Conservation (phyloP, 2,113 vertebrate genomes). For the Odontophorus gujanensis region DNA sequence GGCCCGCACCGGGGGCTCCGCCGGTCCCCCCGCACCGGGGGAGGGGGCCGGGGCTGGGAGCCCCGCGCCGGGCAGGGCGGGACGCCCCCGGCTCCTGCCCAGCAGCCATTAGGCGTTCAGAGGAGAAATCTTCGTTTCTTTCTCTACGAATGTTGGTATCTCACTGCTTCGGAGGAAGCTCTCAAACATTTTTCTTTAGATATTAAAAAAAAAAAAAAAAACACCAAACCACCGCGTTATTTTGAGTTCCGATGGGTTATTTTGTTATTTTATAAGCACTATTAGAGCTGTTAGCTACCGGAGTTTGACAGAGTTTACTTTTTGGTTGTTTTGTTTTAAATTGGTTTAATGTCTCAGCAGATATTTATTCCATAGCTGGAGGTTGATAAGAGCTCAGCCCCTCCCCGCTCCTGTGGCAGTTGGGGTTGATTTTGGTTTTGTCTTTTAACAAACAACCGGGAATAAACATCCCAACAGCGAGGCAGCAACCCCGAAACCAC, state of each 20-base stretch:
- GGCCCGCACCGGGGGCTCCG: no score
- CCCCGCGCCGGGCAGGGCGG: slow-evolving; percentile 19
- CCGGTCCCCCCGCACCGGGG: no score
- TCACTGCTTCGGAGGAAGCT: not conserved
- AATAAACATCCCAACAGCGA: not conserved
- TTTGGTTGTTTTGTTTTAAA: not conserved
- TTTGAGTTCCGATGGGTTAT: not conserved
- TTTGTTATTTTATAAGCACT: not conserved
- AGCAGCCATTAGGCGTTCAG: not conserved
- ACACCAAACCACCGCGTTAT: no score
- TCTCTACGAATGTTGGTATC: not conserved
- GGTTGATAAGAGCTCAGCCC: not conserved
- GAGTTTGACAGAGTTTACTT: not conserved
- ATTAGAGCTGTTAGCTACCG: not conserved
- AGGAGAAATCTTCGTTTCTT: not conserved
- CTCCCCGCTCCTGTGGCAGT: not conserved
- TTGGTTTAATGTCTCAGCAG: not conserved
- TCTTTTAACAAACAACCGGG: not conserved
- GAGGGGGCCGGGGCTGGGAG: no score
- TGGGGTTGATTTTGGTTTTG: not conserved
- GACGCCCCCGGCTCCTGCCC: slow-evolving; percentile 29
- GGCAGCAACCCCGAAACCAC: not conserved
- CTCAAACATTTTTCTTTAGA: not conserved
- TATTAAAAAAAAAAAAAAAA: not conserved
- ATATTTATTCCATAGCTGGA: not conserved